These are phyloP conservation scores for Coenonympha glycerion DNA, from an alignment of 2,888 invertebrate genomes.

Conservation along the genomic window DNA sequence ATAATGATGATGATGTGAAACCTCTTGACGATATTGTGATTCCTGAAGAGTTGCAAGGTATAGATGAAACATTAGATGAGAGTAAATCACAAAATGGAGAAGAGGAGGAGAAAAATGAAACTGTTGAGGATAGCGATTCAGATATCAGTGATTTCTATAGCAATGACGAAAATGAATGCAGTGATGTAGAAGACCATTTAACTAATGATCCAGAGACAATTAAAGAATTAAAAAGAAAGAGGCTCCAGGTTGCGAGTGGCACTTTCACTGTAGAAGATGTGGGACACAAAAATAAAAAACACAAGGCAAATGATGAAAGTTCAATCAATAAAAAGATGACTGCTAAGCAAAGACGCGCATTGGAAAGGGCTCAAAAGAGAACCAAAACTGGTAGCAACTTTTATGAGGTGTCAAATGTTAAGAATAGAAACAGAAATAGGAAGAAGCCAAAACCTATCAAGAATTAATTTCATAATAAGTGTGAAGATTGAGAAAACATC, in stretches of 20 bases:
- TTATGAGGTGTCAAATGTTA: constrained; percentile 91
- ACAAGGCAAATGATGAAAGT: constrained; percentile 37
- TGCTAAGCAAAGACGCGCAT: constrained; percentile 84
- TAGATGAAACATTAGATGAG: constrained; percentile 56
- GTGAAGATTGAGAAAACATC: no score
- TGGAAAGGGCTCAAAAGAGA: constrained; percentile 83
- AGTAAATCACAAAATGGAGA: constrained; percentile 42
- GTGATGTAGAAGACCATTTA: constrained; percentile 70
- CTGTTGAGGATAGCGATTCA: constrained; percentile 72
- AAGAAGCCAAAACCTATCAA: constrained; percentile 58
- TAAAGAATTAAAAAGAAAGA: constrained; percentile 64
- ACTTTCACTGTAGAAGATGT: constrained; percentile 73
- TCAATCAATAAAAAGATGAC: constrained; percentile 76
- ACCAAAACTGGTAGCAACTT: constrained; percentile 92
- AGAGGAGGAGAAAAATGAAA: constrained; percentile 38
- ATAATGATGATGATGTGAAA: constrained; percentile 78
- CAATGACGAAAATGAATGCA: constrained; percentile 77
- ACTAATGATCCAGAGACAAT: constrained; percentile 65
- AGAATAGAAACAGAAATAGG: constrained; percentile 87
- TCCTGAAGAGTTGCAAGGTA: constrained; percentile 60
- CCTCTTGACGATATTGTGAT: constrained; percentile 71
- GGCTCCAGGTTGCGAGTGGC: constrained; percentile 72
- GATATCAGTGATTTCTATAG: constrained; percentile 82
- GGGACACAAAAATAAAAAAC: constrained; percentile 54
- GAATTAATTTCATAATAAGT: no score